Base-by-base conservation (phyloP, 2,113 vertebrate genomes). In the Caranx melampygus region DNA sequence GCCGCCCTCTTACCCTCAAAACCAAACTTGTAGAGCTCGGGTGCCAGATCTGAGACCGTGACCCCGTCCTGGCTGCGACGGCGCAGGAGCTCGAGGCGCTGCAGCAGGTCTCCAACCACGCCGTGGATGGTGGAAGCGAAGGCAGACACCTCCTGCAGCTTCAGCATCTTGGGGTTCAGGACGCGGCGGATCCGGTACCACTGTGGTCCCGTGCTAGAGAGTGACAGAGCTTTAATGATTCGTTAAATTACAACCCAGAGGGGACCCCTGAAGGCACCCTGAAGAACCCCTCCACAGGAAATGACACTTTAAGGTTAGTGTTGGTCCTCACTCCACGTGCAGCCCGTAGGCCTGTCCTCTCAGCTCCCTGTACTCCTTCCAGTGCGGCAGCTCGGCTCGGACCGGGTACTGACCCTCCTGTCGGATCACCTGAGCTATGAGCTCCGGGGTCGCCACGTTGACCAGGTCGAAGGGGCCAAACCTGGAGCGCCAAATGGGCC, bases 21-120 rank as follows among this genome's bases (percentile, higher is more conserved):
- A 71, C 94, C 95, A 10, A 95, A 96, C 89, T 93, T 96, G 85
- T 96, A 94, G 49, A 96, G 89, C 72, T 95, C 95, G 0, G 86
- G 33, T 0, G 93, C 54, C 10, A 96, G 11, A 14, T 96, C 85
- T 0, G 63, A 34, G 7, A 96, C 92, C 0, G 91, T 94, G 72
- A 51, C 37, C 44, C 63, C 40, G 68, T 95, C 93, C 5, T 13
- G 80, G 44, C 94, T 95, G 57, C 64, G 71, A 14, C 75, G 12
- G 2, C 95, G 90, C 2, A 95, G 83, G 1, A 80, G 7, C 78
- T 95, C 91, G 0, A 96, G 3, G 3, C 94, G 92, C 1, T 34
- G 34, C 18, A 96, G 88, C 64, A 96, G 88, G 68, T 96, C 95
- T 0, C 82, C 75, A 0, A 95, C 93, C 49, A 96, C 94, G 62